Evolutionary conservation across 1,140 invertebrate genomes (phyloP), one percentile per base, ranked within the genome.

Genomic region (Panulirus ornatus): DNA sequence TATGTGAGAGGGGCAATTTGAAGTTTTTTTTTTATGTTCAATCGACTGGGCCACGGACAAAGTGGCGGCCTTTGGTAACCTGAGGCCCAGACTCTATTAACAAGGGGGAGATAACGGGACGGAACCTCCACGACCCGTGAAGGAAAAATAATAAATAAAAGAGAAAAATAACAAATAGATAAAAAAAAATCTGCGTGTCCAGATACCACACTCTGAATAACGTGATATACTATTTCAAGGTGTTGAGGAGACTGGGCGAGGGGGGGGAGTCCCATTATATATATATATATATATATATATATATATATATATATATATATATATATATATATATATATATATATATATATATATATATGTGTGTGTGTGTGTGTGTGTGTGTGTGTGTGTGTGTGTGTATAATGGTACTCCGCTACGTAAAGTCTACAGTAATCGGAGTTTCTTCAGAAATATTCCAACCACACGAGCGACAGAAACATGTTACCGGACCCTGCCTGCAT

Each of bases 71-170:
- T 82, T 47, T 34, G 19, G 87, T 89, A 89, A 89, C 87, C n/a
- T 36, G 87, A 89, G n/a, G 70, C 58, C 40, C n/a, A 27, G 30
- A 83, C 79, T 89, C 87, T 83, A 89, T 89, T 89, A 89, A 89
- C 38, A 47, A 71, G 87, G 78, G 78, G 78, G 78, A 44, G 87
- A 89, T 79, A 89, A 73, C 40, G 63, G 36, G 19, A 9, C 22
- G 22, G 42, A 85, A 76, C n/a, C 63, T 44, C 19, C 5, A 38
- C 16, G 16, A 30, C 34, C 16, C 8, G 14, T 22, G 79, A 34
- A 27, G 16, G 0, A 19, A 63, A 9, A 63, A 82, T 58, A 63
- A 78, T 71, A 19, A 82, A 82, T 19, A 40, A 82, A 38, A n/a
- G n/a, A n/a, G 0, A 19, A 63, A 9, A 63, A 82, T 58, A 63